Base-by-base conservation (phyloP, 2,888 invertebrate genomes). In the Heliconius ismenius region DNA sequence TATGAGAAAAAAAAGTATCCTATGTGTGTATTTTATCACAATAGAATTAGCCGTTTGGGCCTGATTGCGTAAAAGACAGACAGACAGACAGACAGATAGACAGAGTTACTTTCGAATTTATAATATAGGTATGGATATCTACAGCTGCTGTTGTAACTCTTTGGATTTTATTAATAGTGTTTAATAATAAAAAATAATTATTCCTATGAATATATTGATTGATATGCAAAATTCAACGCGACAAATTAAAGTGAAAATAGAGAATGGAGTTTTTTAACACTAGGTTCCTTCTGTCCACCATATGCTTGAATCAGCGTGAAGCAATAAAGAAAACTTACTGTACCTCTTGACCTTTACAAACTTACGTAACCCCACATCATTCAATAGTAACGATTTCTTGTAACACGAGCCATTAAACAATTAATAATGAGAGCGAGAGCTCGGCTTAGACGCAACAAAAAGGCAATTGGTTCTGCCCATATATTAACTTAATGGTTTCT, bases 401-500 rank as follows among this genome's bases (percentile, higher is more conserved):
- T 88, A 87, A 85, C 85, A 87, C 85, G 84, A 86, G 81, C 86
- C 87, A 87, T 89, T 88, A 73, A 86, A 87, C 88, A 87, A 89
- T 78, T 79, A 81, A 81, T 79, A 78, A 79, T 65, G 77, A 83
- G 82, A 84, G 85, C 79, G 77, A 81, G 81, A 81, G 81, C 86
- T 84, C 85, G 83, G 84, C 84, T 86, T 82, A 81, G 39, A 85
- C 85, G 84, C 85, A 88, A 89, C 89, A 89, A 89, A 90, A 90
- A 88, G 86, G 85, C 84, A 85, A 89, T 87, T 86, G 87, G 87
- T 88, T 87, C 86, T 87, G 87, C 86, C 86, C 89, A 89, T 90
- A 89, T 87, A 91, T 91, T 91, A 89, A 88, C 87, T 87, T 89
- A 91, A 91, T 90, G 88, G 88, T 84, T 83, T 83, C 86, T 86